Conservation (phyloP, 2,888 invertebrate species). For the Pheosia gnoma region DNA sequence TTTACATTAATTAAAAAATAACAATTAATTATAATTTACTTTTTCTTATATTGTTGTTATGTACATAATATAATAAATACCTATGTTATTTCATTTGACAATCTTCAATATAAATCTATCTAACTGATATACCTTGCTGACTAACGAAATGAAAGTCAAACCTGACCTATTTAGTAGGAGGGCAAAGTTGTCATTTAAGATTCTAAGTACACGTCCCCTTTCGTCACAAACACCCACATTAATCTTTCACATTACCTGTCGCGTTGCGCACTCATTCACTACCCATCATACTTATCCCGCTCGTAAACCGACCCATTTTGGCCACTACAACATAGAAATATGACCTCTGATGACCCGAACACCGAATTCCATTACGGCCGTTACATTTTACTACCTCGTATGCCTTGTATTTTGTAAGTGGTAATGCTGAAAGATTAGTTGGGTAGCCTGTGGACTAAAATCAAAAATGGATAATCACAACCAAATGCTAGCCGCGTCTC, state of each 20-base stretch:
- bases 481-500: too few relatives aligned
- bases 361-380: neutral
- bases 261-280: neutral
- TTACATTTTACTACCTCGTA: conserved; percentile 1
- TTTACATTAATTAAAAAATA: too few relatives aligned
- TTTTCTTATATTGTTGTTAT: too few relatives aligned
- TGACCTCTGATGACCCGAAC: neutral
- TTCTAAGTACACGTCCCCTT: neutral
- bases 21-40: too few relatives aligned
- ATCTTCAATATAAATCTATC: too few relatives aligned
- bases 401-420: neutral
- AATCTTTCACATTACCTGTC: neutral
- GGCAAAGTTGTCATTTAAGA: neutral
- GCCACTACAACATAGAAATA: neutral
- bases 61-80: too few relatives aligned
- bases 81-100: too few relatives aligned
- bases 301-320: neutral
- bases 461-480: too few relatives aligned
- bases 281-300: neutral
- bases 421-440: neutral
- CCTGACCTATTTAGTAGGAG: neutral
- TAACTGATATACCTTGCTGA: too few relatives aligned
- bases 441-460: neutral
- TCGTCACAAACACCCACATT: neutral
- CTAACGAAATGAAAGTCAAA: neutral